These are phyloP conservation scores for Rapana venosa DNA, from an alignment of 2,888 invertebrate genomes.

Conservation along the genomic window DNA sequence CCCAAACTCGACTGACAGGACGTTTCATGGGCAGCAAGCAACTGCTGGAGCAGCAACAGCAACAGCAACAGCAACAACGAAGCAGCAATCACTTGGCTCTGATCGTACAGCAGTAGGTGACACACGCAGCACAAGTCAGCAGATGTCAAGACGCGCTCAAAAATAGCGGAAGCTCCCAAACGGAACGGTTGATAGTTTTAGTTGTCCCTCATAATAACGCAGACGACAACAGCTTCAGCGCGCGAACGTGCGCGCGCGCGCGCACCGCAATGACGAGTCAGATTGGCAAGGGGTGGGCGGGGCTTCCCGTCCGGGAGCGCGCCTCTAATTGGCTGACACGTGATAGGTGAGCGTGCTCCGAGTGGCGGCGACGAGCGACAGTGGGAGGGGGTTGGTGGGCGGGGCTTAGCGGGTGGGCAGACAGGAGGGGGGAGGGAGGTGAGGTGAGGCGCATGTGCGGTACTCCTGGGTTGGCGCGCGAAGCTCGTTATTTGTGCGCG, in stretches of 20 bases:
- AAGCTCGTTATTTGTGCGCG: slow-evolving; percentile 29
- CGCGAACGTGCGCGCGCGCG: not conserved
- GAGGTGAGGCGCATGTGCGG: slow-evolving; percentile 33
- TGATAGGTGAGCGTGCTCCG: slow-evolving; percentile 35
- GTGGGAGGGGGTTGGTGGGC: not conserved
- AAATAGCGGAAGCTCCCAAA: not conserved
- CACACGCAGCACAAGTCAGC: slow-evolving; percentile 12
- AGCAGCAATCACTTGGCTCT: not conserved
- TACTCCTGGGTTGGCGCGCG: slow-evolving; percentile 28
- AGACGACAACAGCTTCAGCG: not conserved
- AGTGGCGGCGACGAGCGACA: slow-evolving; percentile 16
- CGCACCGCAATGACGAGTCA: slow-evolving; percentile 24
- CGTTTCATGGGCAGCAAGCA: not conserved
- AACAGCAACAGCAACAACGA: no score
- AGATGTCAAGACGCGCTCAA: not conserved
- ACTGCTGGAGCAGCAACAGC: not conserved
- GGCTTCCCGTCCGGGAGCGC: slow-evolving; percentile 17
- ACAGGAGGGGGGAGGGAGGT: no score
- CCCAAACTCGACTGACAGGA: not conserved
- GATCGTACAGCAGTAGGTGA: not conserved
- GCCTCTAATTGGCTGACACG: slow-evolving; percentile 32
- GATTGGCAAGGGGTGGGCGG: not conserved
- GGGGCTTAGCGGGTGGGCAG: not conserved
- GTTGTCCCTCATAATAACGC: slow-evolving; percentile 14
- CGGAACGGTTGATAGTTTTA: not conserved